These are phyloP conservation scores for Norana najaformis DNA, from an alignment of 2,888 invertebrate species.

Conservation along the genomic window DNA sequence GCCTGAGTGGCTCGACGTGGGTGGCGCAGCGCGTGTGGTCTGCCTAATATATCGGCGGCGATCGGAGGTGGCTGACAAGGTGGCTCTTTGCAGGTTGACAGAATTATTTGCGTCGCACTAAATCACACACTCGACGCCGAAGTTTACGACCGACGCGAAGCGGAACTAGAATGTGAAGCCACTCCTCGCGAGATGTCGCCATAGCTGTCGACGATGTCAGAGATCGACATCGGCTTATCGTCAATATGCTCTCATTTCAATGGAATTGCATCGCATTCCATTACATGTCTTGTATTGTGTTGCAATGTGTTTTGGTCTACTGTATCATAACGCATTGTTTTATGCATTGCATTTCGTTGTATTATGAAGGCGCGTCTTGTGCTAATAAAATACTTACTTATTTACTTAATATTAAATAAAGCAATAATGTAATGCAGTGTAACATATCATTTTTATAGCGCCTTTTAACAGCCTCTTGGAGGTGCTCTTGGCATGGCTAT, in stretches of 20 bases:
- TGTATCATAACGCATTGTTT: too few species aligned
- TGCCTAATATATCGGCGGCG: background rate
- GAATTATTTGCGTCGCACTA: background rate
- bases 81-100: background rate
- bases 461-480: too few species aligned
- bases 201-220: background rate
- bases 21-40: background rate
- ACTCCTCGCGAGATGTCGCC: background rate
- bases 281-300: too few species aligned
- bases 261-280: background rate
- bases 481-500: too few species aligned
- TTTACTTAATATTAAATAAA: too few species aligned
- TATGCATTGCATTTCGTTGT: too few species aligned
- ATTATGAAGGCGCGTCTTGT: too few species aligned
- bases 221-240: background rate
- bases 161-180: background rate
- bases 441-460: too few species aligned
- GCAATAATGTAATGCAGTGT: too few species aligned
- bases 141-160: background rate
- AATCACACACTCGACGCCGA: background rate
- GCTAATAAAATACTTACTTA: too few species aligned
- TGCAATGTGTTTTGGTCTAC: too few species aligned
- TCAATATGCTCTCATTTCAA: background rate
- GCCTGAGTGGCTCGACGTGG: background rate
- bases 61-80: background rate